Evolutionary conservation across 1,140 invertebrate genomes (phyloP).

Genomic region (Papilio polytes): DNA sequence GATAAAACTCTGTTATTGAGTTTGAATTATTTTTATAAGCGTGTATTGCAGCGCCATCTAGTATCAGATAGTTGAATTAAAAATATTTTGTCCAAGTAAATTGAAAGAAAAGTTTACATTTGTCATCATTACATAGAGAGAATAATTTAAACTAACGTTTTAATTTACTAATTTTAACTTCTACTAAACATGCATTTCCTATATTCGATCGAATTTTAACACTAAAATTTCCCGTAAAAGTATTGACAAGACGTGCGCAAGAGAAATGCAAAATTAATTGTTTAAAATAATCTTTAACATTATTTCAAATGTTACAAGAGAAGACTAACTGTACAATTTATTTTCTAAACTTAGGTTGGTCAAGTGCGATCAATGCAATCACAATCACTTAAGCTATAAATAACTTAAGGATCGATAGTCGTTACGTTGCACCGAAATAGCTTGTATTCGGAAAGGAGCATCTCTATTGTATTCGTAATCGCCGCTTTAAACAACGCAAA

Average conservation of each 20-base stretch:
- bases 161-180: no score
- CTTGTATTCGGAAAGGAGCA: slow-evolving; percentile 45
- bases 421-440: slow-evolving; percentile 51
- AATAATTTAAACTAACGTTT: background rate
- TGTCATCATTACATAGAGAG: background rate
- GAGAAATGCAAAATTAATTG: background rate
- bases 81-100: background rate
- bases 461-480: slow-evolving; percentile 42
- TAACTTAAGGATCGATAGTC: slow-evolving; percentile 52
- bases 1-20: no score
- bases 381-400: slow-evolving; percentile 55
- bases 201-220: no score
- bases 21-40: background rate
- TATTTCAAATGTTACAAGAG: background rate
- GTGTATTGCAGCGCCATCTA: slow-evolving; percentile 51
- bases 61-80: slow-evolving; percentile 47
- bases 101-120: no score
- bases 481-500: slow-evolving; percentile 3
- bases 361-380: slow-evolving; percentile 44
- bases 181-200: no score
- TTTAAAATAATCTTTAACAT: background rate
- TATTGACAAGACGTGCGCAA: background rate
- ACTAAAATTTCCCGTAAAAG: no score
- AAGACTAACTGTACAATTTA: background rate
- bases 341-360: slow-evolving; percentile 30